Percentiles rank a stretch among this genome's conserved stretches.
phyloP scores from a whole-genome alignment of 2,113 vertebrate genomes.

The Alces alces region DNA sequence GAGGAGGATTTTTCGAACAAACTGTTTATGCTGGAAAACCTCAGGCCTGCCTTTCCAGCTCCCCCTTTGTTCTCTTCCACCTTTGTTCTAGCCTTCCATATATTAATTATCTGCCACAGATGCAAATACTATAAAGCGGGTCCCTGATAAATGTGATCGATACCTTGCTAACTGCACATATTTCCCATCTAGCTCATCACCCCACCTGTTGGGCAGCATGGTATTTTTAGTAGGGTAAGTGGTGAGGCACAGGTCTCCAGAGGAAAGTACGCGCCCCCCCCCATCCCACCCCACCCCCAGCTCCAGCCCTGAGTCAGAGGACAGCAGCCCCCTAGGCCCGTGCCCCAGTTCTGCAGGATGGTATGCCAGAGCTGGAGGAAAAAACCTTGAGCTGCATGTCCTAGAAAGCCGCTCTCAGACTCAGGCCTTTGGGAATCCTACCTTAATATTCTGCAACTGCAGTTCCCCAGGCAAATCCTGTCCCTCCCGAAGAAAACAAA shows the following conservation, averaged over 20 bases:
- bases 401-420: constrained; percentile 66
- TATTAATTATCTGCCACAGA: constrained; percentile 19
- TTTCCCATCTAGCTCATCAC: constrained; percentile 9
- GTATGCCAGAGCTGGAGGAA: neutral
- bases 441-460: constrained; percentile 56
- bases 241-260: constrained; percentile 2
- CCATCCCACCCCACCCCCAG: neutral
- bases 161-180: neutral
- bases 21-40: neutral
- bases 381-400: constrained; percentile 30
- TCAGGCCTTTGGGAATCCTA: constrained; percentile 60
- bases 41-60: neutral
- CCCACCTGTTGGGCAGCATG: constrained; percentile 1
- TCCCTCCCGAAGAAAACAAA: constrained; percentile 44
- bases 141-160: neutral
- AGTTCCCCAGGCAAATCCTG: neutral
- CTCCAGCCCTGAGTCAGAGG: constrained; percentile 18
- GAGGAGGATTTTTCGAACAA: constrained; percentile 34
- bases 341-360: constrained; percentile 62
- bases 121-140: neutral
- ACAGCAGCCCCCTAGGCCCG: constrained; percentile 32
- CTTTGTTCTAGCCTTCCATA: neutral
- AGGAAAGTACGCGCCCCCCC: neutral
- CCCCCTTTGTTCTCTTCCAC: neutral
- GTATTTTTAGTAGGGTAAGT: constrained; percentile 61